Percentiles rank a stretch among this genome's conserved stretches.
Evolutionary conservation across 2,113 vertebrate species (phyloP).

Genomic region (Triplophysa siluroides): DNA sequence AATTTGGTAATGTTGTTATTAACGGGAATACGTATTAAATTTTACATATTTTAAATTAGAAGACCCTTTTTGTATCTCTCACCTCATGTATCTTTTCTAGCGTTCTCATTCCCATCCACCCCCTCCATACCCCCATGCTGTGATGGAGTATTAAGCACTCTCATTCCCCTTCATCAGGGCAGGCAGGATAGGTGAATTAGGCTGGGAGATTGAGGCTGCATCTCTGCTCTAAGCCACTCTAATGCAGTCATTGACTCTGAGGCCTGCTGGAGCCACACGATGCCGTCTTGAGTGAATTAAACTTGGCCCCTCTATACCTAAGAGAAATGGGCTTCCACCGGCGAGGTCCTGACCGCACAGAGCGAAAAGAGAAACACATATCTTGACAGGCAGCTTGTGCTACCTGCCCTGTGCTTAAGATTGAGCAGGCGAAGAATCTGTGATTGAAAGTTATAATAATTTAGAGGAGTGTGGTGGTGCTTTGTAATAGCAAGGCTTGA

Average conservation of each 20-base stretch:
- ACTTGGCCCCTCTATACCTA: slow-evolving; percentile 46
- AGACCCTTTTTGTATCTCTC: slow-evolving; percentile 5
- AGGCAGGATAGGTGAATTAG: slow-evolving; percentile 70
- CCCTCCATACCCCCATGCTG: slow-evolving; percentile 46
- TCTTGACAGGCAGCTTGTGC: slow-evolving; percentile 38
- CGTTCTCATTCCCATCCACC: slow-evolving; percentile 42
- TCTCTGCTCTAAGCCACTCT: slow-evolving; percentile 53
- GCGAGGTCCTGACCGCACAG: slow-evolving; percentile 36
- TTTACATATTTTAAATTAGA: neutral
- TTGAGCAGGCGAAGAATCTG: slow-evolving; percentile 34
- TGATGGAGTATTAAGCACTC: slow-evolving; percentile 62
- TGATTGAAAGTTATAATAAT: slow-evolving; percentile 60
- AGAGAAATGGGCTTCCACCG: slow-evolving; percentile 48
- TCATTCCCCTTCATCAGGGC: slow-evolving; percentile 70
- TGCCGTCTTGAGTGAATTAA: slow-evolving; percentile 67
- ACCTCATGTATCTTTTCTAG: neutral
- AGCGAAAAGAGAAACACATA: slow-evolving; percentile 22
- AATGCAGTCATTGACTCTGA: slow-evolving; percentile 62
- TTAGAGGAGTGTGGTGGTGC: slow-evolving; percentile 13
- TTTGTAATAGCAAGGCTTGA: slow-evolving; percentile 31
- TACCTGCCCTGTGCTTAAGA: slow-evolving; percentile 35
- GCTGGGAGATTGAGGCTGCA: slow-evolving; percentile 72
- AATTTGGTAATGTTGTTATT: too few relatives aligned
- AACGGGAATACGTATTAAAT: neutral
- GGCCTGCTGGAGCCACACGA: slow-evolving; percentile 63